A percentile compares a stretch with the other conserved stretches of the same genome.
phyloP scores from a whole-genome alignment of 1,140 invertebrate species.

The Ostrea denselamellosa region DNA sequence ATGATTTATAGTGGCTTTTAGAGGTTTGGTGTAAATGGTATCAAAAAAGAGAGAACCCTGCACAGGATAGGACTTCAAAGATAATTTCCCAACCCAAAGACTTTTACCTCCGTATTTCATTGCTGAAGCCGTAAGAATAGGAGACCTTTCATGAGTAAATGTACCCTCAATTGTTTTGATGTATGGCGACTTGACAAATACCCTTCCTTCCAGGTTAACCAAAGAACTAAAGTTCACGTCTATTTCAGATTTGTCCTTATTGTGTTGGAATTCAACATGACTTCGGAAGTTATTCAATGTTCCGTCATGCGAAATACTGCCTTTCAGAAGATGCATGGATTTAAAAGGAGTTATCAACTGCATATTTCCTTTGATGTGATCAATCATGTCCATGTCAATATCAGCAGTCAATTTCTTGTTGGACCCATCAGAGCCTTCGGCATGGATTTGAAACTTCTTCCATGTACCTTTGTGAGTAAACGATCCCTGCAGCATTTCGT shows the following conservation, averaged over 20 bases:
- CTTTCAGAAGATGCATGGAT: not conserved
- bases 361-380: conserved; percentile 8
- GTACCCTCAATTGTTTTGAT: conserved; percentile 42
- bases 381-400: not conserved
- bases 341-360: conserved; percentile 37
- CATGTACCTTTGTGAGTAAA: conserved; percentile 41
- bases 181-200: conserved; percentile 40
- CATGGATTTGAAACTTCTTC: conserved; percentile 37
- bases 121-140: not conserved
- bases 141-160: conserved; percentile 15
- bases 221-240: conserved; percentile 52
- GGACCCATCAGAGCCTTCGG: conserved; percentile 13
- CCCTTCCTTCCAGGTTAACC: conserved; percentile 42
- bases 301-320: conserved; percentile 48
- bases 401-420: conserved; percentile 32
- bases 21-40: not conserved
- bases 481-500: conserved; percentile 43
- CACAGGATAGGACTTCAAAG: not conserved
- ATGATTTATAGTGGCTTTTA: conserved; percentile 3
- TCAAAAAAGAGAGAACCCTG: conserved; percentile 33
- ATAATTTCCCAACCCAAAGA: conserved; percentile 11
- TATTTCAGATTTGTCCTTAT: conserved; percentile 44
- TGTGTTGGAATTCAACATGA: conserved; percentile 44
- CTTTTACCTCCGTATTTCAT: conserved; percentile 43
- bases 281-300: conserved; percentile 49